Conservation (phyloP, 2,113 vertebrate genomes). For the Podilymbus podiceps region DNA sequence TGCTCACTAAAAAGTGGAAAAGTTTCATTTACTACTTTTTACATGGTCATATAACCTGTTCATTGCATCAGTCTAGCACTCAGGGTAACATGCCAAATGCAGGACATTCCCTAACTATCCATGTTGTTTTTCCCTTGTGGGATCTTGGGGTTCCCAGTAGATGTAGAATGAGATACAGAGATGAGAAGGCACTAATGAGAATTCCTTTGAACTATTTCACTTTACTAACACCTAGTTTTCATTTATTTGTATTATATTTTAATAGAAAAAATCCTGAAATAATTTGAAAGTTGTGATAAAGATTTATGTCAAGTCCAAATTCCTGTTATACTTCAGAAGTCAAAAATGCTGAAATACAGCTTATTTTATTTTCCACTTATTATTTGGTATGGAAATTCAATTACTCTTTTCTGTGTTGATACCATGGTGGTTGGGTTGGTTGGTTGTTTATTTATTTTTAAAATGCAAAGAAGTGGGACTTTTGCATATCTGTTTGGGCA, state of each 20-base stretch:
- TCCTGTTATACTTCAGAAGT: neutral
- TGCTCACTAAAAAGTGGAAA: neutral
- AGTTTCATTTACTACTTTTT: neutral
- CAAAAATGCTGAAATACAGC: neutral
- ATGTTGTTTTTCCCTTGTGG: neutral
- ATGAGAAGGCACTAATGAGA: neutral
- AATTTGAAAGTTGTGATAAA: neutral
- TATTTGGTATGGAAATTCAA: neutral
- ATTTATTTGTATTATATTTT: neutral
- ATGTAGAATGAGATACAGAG: neutral
- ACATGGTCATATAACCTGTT: neutral
- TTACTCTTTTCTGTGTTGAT: neutral
- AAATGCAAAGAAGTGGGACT: neutral
- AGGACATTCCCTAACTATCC: neutral
- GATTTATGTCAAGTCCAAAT: neutral
- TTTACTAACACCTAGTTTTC: neutral
- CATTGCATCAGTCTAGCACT: neutral
- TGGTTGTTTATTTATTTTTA: neutral
- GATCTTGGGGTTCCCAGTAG: neutral
- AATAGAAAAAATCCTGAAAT: neutral
- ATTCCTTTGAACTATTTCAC: neutral
- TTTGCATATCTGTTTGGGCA: neutral
- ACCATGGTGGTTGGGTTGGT: too few relatives aligned
- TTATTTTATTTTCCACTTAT: neutral
- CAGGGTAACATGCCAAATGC: neutral